Percentiles rank a stretch among this genome's conserved stretches.
These are phyloP conservation scores for Aquatica leii DNA, from an alignment of 2,888 invertebrate genomes.

Conservation along the genomic window DNA sequence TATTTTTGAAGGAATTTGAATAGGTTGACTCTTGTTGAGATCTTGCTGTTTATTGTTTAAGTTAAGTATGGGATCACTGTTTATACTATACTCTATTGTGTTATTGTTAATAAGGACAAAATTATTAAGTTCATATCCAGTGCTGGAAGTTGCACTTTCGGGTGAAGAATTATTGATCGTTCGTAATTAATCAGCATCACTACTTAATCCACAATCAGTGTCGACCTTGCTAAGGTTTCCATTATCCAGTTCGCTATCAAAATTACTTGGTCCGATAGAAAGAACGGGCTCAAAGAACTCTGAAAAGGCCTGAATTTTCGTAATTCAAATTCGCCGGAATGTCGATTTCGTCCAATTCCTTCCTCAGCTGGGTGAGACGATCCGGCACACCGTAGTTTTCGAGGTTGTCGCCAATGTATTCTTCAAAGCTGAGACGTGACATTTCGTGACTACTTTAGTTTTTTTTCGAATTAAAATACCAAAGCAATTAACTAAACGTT, in stretches of 20 bases:
- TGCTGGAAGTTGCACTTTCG: conserved; percentile 67
- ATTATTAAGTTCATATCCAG: conserved; percentile 34
- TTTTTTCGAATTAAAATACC: background rate
- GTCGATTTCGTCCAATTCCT: conserved; percentile 55
- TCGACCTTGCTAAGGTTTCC: conserved; percentile 51
- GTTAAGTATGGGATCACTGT: conserved; percentile 15
- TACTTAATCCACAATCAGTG: conserved; percentile 53
- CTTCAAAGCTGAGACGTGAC: conserved; percentile 41
- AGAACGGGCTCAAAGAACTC: conserved; percentile 76
- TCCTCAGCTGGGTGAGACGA: conserved; percentile 49
- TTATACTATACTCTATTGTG: conserved; percentile 4
- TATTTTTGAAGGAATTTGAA: conserved; percentile 50
- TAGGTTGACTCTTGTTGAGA: background rate
- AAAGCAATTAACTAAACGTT: background rate
- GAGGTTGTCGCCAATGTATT: conserved; percentile 38
- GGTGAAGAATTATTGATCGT: conserved; percentile 64
- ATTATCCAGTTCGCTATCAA: conserved; percentile 67
- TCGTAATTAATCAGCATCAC: conserved; percentile 54
- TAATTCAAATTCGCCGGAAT: conserved; percentile 45
- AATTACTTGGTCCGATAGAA: conserved; percentile 68
- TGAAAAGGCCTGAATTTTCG: conserved; percentile 57
- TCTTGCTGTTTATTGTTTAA: conserved; percentile 13
- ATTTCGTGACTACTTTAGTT: conserved; percentile 38
- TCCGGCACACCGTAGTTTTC: conserved; percentile 31
- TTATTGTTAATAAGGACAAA: conserved; percentile 18